Percentiles rank a stretch among this genome's conserved stretches.
phyloP scores from a whole-genome alignment of 1,140 invertebrate species.

The Drosophila sp. region DNA sequence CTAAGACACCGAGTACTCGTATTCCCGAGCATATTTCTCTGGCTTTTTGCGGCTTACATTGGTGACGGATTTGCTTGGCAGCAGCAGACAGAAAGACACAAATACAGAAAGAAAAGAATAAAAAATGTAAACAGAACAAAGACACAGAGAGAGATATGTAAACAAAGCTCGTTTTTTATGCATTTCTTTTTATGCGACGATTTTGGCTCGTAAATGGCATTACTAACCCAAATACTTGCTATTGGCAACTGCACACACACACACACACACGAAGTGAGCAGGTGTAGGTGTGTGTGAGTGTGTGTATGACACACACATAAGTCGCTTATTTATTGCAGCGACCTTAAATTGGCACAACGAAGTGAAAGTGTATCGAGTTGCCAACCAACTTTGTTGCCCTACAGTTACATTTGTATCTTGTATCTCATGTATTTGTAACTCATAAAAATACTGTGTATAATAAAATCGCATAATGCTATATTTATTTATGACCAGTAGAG shows the following conservation, averaged over 20 bases:
- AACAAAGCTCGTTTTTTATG: slow-evolving; percentile 53
- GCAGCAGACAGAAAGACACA: slow-evolving; percentile 13
- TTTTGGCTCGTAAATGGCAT: slow-evolving; percentile 59
- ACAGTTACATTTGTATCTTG: slow-evolving; percentile 33
- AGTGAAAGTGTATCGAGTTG: slow-evolving; percentile 58
- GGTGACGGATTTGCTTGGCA: slow-evolving; percentile 43
- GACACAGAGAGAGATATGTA: slow-evolving; percentile 13
- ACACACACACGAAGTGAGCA: slow-evolving; percentile 7
- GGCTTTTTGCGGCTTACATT: slow-evolving; percentile 56
- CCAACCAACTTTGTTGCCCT: slow-evolving; percentile 35
- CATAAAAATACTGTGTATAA: slow-evolving; percentile 40
- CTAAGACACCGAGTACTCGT: slow-evolving; percentile 27
- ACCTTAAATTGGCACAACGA: slow-evolving; percentile 56
- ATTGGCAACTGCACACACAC: slow-evolving; percentile 41
- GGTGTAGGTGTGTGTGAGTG: slow-evolving; percentile 18
- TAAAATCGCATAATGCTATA: slow-evolving; percentile 48
- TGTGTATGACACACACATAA: slow-evolving; percentile 34
- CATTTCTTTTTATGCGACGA: slow-evolving; percentile 48
- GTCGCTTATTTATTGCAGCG: slow-evolving; percentile 62
- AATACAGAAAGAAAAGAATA: not conserved
- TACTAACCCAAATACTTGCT: slow-evolving; percentile 67
- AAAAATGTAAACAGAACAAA: not conserved
- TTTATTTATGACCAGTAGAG: slow-evolving; percentile 43
- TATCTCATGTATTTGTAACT: slow-evolving; percentile 37
- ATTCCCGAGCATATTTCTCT: slow-evolving; percentile 40